Evolutionary conservation across 2,113 vertebrate species (phyloP), one percentile per base, ranked within the genome.

Genomic region (Aspidoscelis tigris): DNA sequence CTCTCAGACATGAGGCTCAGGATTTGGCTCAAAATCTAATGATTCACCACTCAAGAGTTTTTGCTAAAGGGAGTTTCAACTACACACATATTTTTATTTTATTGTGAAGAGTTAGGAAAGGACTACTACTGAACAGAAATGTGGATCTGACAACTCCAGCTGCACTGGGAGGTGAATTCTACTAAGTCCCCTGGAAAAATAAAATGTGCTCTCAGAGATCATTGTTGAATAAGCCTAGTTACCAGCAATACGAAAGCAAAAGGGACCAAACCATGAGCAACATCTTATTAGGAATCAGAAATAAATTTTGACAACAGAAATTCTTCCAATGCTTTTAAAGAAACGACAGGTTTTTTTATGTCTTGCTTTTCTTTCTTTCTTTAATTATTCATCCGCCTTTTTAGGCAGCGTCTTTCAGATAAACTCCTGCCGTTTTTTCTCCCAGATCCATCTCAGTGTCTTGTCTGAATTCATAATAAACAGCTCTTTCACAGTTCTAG

Each of bases 1-100:
- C 53, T 64, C 55, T 9, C 39, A n/a, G n/a, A 39, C 26, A 26
- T 7, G 4, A 43, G 41, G 5, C 10, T 22, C 58, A 16, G 16
- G 3, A 21, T 81, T 58, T 58, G 24, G 8, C 55, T 47, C n/a
- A 24, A 65, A 74, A 44, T 82, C 22, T 7, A 44, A 41, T 85
- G 89, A 88, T 83, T 82, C 81, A 84, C 44, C 12, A 4, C 86
- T 90, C 18, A 89, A 94, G 88, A 78, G 84, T 85, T 93, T 89
- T 88, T 84, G 90, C 86, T 90, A 87, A 90, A 89, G 89, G 88
- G 92, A 91, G 89, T 90, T 90, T 92, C 90, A 92, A 87, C 92
- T 90, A 90, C 82, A 33, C 77, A 33, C 18, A 61, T 61, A 61
- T 61, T 61, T 61, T 61, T 61, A 61, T 26, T 90, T 91, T 93